A percentile compares a stretch with the other conserved stretches of the same genome.
Evolutionary conservation across 2,113 vertebrate genomes (phyloP).

Genomic region (Rhadina sibilatrix): DNA sequence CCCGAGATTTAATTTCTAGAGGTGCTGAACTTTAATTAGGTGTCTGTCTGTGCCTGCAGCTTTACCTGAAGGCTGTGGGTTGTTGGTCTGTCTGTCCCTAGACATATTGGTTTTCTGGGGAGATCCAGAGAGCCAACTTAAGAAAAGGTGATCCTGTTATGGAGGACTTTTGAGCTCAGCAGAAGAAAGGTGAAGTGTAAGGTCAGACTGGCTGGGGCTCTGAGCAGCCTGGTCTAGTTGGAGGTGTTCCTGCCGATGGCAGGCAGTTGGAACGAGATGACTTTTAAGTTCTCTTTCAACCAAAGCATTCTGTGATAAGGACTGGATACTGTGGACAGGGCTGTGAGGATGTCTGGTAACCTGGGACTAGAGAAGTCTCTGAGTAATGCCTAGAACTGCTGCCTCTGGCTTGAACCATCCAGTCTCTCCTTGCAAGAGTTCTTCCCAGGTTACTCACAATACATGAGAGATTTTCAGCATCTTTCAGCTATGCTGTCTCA

Average conservation of each 20-base stretch:
- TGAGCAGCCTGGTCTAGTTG: background rate
- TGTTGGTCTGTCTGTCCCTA: background rate
- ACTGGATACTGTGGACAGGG: background rate
- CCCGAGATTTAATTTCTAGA: background rate
- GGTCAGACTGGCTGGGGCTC: background rate
- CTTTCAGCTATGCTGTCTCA: background rate
- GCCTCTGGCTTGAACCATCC: background rate
- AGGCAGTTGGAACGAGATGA: background rate
- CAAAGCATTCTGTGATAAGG: background rate
- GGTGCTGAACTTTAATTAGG: background rate
- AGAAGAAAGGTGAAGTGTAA: background rate
- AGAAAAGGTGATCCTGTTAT: background rate
- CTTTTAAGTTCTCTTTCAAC: background rate
- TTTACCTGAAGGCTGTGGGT: background rate
- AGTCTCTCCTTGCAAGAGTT: background rate
- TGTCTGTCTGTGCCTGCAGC: background rate
- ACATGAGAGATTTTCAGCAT: background rate
- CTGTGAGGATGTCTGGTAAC: background rate
- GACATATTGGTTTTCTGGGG: background rate
- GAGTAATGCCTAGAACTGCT: background rate
- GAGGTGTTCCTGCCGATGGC: background rate
- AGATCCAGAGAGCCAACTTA: background rate
- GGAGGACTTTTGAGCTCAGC: background rate
- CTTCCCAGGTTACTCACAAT: background rate
- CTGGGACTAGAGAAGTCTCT: background rate